Conservation (phyloP, 2,888 invertebrate species). For the Apotomis capreana region DNA sequence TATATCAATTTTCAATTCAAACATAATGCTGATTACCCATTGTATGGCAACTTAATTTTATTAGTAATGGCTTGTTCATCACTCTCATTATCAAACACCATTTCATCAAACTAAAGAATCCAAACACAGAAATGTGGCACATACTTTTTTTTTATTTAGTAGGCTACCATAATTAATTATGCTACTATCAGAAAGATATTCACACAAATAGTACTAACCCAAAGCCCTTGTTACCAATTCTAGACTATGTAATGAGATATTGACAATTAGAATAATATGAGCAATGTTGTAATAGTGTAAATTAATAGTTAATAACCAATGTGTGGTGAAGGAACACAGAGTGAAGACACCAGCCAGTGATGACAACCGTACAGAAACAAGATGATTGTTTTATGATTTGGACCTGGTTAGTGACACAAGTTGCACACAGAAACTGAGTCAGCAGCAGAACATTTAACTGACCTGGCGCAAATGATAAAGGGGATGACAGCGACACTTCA, state of each 20-base stretch:
- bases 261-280: constrained; percentile 14
- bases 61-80: background rate
- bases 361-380: constrained; percentile 43
- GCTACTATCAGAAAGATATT: constrained; percentile 6
- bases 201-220: constrained; percentile 21
- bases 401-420: constrained; percentile 79
- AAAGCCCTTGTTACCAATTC: constrained; percentile 20
- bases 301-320: constrained; percentile 35
- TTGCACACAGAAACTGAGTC: constrained; percentile 78
- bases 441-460: constrained; percentile 79
- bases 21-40: background rate
- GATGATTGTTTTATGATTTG: constrained; percentile 44
- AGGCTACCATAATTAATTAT: background rate
- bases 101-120: background rate
- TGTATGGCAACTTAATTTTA: background rate
- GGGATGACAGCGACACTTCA: constrained; percentile 81
- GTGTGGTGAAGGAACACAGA: constrained; percentile 33
- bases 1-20: background rate
- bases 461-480: constrained; percentile 82
- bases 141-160: background rate
- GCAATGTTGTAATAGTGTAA: constrained; percentile 17
- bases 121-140: background rate
- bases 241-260: constrained; percentile 6
- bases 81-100: background rate
- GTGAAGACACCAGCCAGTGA: constrained; percentile 24